These are phyloP conservation scores for Gastrophysa polygoni DNA, from an alignment of 2,888 invertebrate genomes.

Conservation along the genomic window DNA sequence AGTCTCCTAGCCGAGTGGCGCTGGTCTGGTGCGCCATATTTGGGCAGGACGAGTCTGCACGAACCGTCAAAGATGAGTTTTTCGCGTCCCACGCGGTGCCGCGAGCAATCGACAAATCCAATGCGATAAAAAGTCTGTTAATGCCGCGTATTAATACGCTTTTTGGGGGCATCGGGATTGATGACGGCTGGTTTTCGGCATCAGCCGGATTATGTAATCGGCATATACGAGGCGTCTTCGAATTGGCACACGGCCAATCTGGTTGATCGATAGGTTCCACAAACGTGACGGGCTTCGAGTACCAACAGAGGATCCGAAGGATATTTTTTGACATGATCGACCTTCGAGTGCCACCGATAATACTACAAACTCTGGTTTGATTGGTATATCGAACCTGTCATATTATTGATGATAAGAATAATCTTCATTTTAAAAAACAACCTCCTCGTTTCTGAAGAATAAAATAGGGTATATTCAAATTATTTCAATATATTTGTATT, in stretches of 20 bases:
- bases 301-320: too few species aligned
- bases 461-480: too few species aligned
- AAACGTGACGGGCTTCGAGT: too few species aligned
- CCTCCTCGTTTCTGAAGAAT: too few species aligned
- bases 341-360: too few species aligned
- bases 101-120: not conserved
- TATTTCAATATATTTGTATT: too few species aligned
- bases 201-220: slow-evolving; percentile 5
- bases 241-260: not conserved
- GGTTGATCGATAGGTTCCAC: not conserved
- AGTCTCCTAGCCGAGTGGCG: slow-evolving; percentile 46
- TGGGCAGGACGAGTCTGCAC: slow-evolving; percentile 48
- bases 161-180: slow-evolving; percentile 9
- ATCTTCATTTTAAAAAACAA: too few species aligned
- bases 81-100: slow-evolving; percentile 30
- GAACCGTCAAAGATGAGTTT: slow-evolving; percentile 31
- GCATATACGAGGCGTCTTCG: not conserved
- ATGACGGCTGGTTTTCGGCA: not conserved
- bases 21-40: slow-evolving; percentile 49
- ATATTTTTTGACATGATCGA: too few species aligned
- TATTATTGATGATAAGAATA: too few species aligned
- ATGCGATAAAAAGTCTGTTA: slow-evolving; percentile 15
- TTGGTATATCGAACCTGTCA: too few species aligned
- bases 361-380: too few species aligned
- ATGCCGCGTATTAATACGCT: slow-evolving; percentile 26